These are phyloP conservation scores for Prunella fulvescens DNA, from an alignment of 2,113 vertebrate species.

Conservation along the genomic window DNA sequence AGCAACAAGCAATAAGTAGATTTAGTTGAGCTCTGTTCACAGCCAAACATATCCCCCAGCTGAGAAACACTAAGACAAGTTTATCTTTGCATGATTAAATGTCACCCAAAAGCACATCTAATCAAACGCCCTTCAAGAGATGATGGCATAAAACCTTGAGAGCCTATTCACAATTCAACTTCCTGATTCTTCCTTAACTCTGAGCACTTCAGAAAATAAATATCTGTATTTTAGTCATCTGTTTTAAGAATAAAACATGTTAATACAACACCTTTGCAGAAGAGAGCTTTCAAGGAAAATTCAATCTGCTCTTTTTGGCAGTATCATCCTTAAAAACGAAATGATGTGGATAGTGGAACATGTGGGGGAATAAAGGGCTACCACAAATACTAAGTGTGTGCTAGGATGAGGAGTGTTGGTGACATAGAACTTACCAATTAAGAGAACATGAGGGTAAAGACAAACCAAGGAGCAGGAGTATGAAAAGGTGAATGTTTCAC, in stretches of 20 bases:
- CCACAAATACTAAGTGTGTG: neutral
- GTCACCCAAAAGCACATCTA: slow-evolving; percentile 60
- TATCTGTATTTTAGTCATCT: slow-evolving; percentile 27
- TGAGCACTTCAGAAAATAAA: slow-evolving; percentile 42
- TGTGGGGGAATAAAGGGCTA: neutral
- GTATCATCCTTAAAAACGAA: neutral
- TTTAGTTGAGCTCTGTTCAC: slow-evolving; percentile 22
- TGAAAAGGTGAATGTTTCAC: neutral
- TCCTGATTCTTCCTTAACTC: slow-evolving; percentile 38
- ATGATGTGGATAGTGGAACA: neutral
- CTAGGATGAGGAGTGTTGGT: neutral
- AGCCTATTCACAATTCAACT: slow-evolving; percentile 46
- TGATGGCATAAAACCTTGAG: slow-evolving; percentile 40
- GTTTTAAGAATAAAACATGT: slow-evolving; percentile 12
- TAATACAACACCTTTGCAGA: slow-evolving; percentile 20
- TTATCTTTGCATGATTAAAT: slow-evolving; percentile 63
- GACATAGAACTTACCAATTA: neutral
- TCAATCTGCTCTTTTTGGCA: slow-evolving; percentile 9
- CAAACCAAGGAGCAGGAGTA: neutral
- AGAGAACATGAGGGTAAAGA: neutral
- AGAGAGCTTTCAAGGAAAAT: slow-evolving; percentile 4
- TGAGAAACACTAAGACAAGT: slow-evolving; percentile 39
- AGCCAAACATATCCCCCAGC: slow-evolving; percentile 47
- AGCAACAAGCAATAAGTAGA: slow-evolving; percentile 14
- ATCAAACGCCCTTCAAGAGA: slow-evolving; percentile 53